These are phyloP conservation scores for Cephus pygmeus DNA, from an alignment of 2,888 invertebrate genomes.

Conservation along the genomic window DNA sequence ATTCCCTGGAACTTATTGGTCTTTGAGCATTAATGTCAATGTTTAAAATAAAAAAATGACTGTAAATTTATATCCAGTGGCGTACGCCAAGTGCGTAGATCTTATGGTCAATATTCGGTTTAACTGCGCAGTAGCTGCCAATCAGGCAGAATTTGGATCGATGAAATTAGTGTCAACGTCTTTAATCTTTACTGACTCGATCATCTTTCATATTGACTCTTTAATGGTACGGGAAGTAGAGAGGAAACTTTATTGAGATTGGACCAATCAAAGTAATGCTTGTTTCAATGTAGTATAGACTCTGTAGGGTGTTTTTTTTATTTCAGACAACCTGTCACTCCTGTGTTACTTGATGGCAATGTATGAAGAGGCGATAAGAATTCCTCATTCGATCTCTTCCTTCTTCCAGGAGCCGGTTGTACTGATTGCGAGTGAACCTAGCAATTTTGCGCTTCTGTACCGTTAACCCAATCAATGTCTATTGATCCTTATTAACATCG, in stretches of 20 bases:
- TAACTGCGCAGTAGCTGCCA: conserved; percentile 22
- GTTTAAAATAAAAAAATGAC: neutral
- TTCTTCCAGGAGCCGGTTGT: conserved; percentile 5
- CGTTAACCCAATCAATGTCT: conserved; percentile 56
- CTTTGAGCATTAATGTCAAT: neutral
- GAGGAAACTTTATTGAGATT: neutral
- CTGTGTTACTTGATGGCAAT: neutral
- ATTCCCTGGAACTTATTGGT: neutral
- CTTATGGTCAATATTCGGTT: neutral
- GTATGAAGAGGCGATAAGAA: neutral
- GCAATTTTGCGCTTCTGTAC: conserved; percentile 52
- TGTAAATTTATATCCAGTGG: neutral
- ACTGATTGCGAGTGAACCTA: conserved; percentile 21
- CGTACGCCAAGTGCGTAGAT: conserved; percentile 38
- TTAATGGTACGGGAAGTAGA: neutral
- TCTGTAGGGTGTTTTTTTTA: neutral
- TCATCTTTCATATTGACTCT: neutral
- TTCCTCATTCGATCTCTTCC: neutral
- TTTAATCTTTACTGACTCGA: neutral
- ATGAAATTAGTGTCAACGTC: neutral
- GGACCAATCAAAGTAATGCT: neutral
- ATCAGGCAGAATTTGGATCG: neutral
- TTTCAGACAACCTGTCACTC: neutral
- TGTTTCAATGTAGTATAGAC: neutral
- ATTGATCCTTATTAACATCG: conserved; percentile 56